Conservation (phyloP, 2,113 vertebrate species). For the Ranitomeya variabilis region DNA sequence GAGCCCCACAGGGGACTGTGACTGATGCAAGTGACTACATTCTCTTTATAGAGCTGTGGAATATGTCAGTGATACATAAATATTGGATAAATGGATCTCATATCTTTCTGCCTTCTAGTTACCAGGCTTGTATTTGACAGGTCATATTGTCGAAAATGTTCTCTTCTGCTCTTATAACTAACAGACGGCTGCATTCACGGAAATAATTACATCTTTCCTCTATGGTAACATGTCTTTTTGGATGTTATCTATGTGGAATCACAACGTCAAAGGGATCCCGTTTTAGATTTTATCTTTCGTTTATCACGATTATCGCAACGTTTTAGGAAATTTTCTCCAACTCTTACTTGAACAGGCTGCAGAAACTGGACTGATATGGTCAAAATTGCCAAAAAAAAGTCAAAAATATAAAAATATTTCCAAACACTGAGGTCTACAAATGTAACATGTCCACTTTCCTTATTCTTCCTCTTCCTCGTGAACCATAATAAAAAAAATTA, state of each 20-base stretch:
- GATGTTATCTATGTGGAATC: background rate
- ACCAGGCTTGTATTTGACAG: background rate
- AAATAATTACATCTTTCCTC: background rate
- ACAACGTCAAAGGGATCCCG: background rate
- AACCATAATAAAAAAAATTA: background rate
- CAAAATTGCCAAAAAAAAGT: background rate
- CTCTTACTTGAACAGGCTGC: background rate
- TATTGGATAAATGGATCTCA: conserved; percentile 2
- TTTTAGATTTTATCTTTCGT: background rate
- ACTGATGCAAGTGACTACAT: conserved; percentile 13
- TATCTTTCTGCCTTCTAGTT: background rate
- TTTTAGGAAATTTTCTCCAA: background rate
- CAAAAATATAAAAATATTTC: background rate
- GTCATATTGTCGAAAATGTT: conserved; percentile 10
- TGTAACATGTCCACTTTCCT: background rate
- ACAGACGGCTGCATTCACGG: background rate
- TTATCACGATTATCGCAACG: background rate
- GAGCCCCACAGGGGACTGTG: background rate
- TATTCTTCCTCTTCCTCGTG: background rate
- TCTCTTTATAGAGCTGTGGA: background rate
- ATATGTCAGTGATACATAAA: conserved; percentile 11
- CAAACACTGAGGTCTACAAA: background rate
- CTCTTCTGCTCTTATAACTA: background rate
- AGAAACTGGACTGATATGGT: background rate
- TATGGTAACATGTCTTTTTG: background rate